Conservation (phyloP, 2,888 invertebrate genomes). For the Andrena camellia region DNA sequence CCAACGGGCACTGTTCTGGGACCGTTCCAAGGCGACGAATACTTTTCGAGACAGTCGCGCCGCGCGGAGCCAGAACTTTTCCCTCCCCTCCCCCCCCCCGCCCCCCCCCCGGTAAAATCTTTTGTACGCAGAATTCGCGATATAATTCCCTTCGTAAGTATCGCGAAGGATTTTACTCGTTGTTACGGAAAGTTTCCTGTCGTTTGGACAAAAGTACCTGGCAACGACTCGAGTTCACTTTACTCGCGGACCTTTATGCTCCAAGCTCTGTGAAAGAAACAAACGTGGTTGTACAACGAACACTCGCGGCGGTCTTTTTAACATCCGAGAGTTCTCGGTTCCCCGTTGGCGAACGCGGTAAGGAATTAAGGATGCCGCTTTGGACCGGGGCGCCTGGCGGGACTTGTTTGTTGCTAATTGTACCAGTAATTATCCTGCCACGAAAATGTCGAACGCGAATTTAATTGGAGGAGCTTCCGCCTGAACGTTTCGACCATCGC, state of each 20-base stretch:
- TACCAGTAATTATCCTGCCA: not conserved
- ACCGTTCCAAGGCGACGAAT: not conserved
- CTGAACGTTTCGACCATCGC: not conserved
- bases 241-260: not conserved
- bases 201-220: not conserved
- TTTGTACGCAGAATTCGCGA: not conserved
- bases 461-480: constrained; percentile 8
- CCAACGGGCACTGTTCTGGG: not conserved
- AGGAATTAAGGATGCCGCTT: not conserved
- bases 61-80: not conserved
- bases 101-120: not conserved
- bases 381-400: not conserved
- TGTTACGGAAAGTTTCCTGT: not conserved
- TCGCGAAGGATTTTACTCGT: not conserved
- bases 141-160: not conserved
- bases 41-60: not conserved
- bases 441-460: constrained; percentile 10
- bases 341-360: not conserved
- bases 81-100: not conserved
- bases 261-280: not conserved
- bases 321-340: not conserved
- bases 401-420: not conserved
- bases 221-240: not conserved
- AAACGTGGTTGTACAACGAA: not conserved
- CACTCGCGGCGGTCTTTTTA: not conserved